A percentile compares a stretch with the other conserved stretches of the same genome.
Conservation (phyloP, 2,113 vertebrate genomes). For the Barnardius zonarius region DNA sequence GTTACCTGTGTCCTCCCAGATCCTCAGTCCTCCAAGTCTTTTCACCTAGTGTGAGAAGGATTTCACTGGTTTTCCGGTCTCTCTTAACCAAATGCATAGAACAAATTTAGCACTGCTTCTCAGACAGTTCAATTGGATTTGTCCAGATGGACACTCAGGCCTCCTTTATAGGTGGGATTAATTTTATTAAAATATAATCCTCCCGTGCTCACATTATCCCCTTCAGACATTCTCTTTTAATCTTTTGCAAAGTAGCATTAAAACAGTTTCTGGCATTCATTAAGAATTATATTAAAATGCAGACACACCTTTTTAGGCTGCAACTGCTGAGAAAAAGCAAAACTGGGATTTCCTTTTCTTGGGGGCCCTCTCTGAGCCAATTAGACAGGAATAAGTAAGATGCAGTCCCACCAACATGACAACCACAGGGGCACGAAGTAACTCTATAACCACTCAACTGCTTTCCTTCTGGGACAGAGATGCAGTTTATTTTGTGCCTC, state of each 20-base stretch:
- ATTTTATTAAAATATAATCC: slow-evolving; percentile 58
- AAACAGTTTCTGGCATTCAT: slow-evolving; percentile 38
- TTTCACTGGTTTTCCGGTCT: not conserved
- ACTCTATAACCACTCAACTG: not conserved
- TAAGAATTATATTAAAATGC: not conserved
- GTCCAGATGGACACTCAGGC: slow-evolving; percentile 14
- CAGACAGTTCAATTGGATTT: slow-evolving; percentile 47
- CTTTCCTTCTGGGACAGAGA: not conserved
- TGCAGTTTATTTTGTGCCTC: not conserved
- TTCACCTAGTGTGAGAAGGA: not conserved
- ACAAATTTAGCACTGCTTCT: not conserved
- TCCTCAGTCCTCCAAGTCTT: not conserved
- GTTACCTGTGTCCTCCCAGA: not conserved
- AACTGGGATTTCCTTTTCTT: not conserved
- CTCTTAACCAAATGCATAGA: not conserved
- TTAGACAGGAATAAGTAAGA: not conserved
- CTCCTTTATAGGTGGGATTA: slow-evolving; percentile 43
- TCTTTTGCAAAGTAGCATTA: slow-evolving; percentile 50
- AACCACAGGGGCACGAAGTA: not conserved
- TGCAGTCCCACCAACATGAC: not conserved
- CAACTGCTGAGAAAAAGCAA: not conserved
- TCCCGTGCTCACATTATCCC: slow-evolving; percentile 24
- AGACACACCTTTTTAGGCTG: slow-evolving; percentile 14
- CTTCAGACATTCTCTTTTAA: slow-evolving; percentile 52
- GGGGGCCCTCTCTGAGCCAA: not conserved